These are phyloP conservation scores for Chloropsis cyanopogon DNA, from an alignment of 2,113 vertebrate species.

Conservation along the genomic window DNA sequence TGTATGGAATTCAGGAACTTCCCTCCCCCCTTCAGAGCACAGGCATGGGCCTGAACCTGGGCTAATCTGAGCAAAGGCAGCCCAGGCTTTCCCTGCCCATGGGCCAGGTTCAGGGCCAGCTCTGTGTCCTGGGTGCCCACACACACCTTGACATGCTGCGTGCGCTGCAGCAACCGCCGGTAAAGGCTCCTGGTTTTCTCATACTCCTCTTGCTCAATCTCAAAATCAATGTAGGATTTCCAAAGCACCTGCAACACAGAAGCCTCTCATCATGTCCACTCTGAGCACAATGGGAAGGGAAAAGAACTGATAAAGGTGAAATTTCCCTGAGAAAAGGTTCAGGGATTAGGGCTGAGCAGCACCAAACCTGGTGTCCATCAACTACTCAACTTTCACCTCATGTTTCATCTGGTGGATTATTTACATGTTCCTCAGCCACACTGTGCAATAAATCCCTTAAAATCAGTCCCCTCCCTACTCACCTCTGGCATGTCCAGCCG, in stretches of 20 bases:
- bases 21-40: neutral
- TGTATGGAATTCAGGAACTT: fast-evolving
- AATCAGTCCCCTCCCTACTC: neutral
- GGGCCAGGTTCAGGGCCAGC: too few relatives aligned
- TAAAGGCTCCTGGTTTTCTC: constrained; percentile 92
- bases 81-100: fast-evolving
- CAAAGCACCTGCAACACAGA: constrained; percentile 85
- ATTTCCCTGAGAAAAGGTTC: neutral
- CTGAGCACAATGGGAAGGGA: fast-evolving
- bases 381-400: neutral
- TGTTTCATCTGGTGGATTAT: neutral
- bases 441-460: neutral
- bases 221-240: constrained; percentile 99
- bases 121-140: neutral
- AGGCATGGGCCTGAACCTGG: fast-evolving
- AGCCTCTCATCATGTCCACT: neutral
- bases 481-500: constrained; percentile 98
- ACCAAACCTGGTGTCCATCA: neutral
- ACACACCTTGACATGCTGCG: constrained; percentile 91
- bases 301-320: neutral
- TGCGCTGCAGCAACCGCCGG: constrained; percentile 88
- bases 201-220: constrained; percentile 97
- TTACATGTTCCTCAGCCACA: neutral
- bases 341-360: neutral
- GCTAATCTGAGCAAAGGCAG: neutral